Percentiles rank a stretch among this genome's conserved stretches.
Conservation (phyloP, 2,888 invertebrate genomes). For the Cistogaster globosa region DNA sequence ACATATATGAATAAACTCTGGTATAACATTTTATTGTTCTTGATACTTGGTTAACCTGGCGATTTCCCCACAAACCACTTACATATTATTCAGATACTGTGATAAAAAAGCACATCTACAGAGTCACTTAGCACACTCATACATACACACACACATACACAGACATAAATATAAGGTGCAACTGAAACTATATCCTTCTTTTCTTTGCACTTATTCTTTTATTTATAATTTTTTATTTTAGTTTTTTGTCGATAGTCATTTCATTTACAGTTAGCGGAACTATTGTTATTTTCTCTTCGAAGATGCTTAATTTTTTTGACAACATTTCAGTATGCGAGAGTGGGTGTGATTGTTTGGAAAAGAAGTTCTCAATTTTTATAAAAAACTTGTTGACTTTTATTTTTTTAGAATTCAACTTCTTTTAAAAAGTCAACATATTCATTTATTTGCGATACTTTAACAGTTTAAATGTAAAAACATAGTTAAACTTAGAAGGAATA, state of each 20-base stretch:
- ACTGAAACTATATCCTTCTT: not conserved
- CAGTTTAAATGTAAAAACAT: constrained; percentile 48
- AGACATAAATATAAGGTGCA: not conserved
- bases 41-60: constrained; percentile 64
- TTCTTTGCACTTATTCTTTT: not conserved
- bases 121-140: not conserved
- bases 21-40: constrained; percentile 27
- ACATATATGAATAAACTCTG: not conserved
- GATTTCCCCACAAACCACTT: constrained; percentile 65
- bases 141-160: not conserved
- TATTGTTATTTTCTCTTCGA: constrained; percentile 51
- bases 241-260: constrained; percentile 20
- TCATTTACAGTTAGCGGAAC: constrained; percentile 56
- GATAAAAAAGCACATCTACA: not conserved
- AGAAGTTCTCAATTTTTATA: constrained; percentile 4
- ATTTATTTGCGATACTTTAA: constrained; percentile 52
- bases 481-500: constrained; percentile 37
- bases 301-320: not conserved
- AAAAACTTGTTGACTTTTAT: not conserved
- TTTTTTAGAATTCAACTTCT: not conserved
- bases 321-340: not conserved
- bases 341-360: not conserved
- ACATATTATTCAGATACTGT: constrained; percentile 53
- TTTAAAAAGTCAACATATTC: constrained; percentile 33
- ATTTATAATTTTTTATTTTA: constrained; percentile 4